A percentile compares a stretch with the other conserved stretches of the same genome.
These are phyloP conservation scores for Rhabdomys pumilio DNA, from an alignment of 2,797 vertebrate genomes.

Conservation along the genomic window DNA sequence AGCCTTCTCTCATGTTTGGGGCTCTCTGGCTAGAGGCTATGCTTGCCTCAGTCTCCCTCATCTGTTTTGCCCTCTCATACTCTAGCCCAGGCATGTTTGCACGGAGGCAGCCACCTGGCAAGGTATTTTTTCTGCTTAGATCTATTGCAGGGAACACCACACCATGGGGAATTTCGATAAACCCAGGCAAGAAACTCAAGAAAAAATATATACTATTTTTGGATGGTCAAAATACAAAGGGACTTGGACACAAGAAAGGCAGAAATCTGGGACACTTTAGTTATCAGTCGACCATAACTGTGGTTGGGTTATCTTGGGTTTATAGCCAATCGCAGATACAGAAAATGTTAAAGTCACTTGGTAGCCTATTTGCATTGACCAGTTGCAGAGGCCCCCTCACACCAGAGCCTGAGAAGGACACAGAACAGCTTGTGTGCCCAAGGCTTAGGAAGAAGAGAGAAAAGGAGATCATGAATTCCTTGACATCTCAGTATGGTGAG, in stretches of 20 bases:
- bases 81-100: neutral
- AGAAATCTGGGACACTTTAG: neutral
- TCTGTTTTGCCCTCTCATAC: neutral
- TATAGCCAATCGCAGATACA: neutral
- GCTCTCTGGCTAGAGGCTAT: neutral
- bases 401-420: neutral
- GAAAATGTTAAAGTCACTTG: neutral
- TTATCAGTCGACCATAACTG: neutral
- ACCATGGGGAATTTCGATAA: neutral
- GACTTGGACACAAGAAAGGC: neutral
- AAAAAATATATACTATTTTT: neutral
- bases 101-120: neutral
- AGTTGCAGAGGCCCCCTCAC: neutral
- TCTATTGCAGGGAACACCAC: neutral
- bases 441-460: neutral
- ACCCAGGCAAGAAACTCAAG: neutral
- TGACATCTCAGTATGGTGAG: neutral
- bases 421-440: too few relatives aligned
- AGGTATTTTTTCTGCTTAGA: neutral
- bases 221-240: neutral
- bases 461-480: fast-evolving
- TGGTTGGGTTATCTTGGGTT: neutral
- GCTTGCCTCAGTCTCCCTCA: neutral
- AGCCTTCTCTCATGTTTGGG: too few relatives aligned
- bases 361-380: neutral